Evolutionary conservation across 2,888 invertebrate species (phyloP).

Genomic region (Amphiduros pacificus): DNA sequence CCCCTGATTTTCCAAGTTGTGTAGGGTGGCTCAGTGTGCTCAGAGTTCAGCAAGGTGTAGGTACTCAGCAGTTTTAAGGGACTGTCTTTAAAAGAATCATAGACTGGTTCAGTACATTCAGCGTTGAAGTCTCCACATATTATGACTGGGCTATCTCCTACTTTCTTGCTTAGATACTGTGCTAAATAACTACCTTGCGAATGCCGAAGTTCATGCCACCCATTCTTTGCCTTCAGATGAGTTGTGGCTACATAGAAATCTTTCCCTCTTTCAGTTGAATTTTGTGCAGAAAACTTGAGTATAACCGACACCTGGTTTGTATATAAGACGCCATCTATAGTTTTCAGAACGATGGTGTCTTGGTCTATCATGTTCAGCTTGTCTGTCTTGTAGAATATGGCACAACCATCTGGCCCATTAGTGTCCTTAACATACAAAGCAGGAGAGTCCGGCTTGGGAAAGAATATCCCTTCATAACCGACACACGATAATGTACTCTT

Average conservation of each 20-base stretch:
- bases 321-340: background rate
- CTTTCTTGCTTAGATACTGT: conserved; percentile 32
- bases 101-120: conserved; percentile 73
- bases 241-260: conserved; percentile 72
- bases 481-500: conserved; percentile 43
- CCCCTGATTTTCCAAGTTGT: conserved; percentile 77
- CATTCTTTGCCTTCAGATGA: conserved; percentile 74
- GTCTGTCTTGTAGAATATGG: conserved; percentile 71
- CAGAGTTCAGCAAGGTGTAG: conserved; percentile 44
- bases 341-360: conserved; percentile 36
- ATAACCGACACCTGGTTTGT: conserved; percentile 66
- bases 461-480: conserved; percentile 66
- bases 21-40: conserved; percentile 68
- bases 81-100: conserved; percentile 63
- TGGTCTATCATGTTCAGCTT: conserved; percentile 66
- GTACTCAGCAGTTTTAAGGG: conserved; percentile 48
- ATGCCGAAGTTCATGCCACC: conserved; percentile 52
- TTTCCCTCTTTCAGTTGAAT: conserved; percentile 60
- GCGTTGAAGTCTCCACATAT: conserved; percentile 79
- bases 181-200: conserved; percentile 43
- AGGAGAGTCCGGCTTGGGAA: conserved; percentile 77
- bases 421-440: conserved; percentile 73
- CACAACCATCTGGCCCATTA: conserved; percentile 79
- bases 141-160: conserved; percentile 63
- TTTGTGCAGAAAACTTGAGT: conserved; percentile 62